Evolutionary conservation across 2,797 vertebrate genomes (phyloP).

Genomic region (Buceros bicornis): DNA sequence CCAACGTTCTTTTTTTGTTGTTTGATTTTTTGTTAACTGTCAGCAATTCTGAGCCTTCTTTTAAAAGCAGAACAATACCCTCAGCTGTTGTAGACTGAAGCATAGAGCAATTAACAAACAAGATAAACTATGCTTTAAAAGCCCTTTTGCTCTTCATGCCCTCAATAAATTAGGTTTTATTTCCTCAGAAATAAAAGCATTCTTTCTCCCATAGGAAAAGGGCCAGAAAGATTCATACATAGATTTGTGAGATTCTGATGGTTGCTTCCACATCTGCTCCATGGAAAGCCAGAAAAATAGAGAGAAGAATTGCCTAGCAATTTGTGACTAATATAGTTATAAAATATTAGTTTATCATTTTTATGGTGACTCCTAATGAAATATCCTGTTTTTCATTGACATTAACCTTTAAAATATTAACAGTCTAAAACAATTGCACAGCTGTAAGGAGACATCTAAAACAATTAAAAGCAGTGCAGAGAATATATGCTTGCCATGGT

Average conservation of each 20-base stretch:
- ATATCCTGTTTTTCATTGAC: neutral
- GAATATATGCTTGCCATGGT: neutral
- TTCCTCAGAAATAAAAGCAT: constrained; percentile 34
- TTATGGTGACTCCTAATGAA: constrained; percentile 27
- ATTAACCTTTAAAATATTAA: constrained; percentile 37
- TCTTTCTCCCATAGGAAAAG: neutral
- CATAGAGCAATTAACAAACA: constrained; percentile 5
- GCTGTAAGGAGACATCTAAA: constrained; percentile 27
- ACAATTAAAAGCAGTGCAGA: constrained; percentile 47
- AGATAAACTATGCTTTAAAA: constrained; percentile 40
- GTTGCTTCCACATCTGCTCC: constrained; percentile 5
- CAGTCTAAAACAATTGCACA: neutral
- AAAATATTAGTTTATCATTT: constrained; percentile 47
- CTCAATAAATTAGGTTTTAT: constrained; percentile 35
- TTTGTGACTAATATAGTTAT: constrained; percentile 16
- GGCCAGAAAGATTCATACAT: constrained; percentile 1
- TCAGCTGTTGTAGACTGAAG: constrained; percentile 2
- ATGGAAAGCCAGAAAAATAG: neutral
- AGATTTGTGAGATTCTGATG: neutral
- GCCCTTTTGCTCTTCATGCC: constrained; percentile 13
- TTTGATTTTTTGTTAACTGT: neutral
- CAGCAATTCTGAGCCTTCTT: neutral
- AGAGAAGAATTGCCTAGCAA: neutral
- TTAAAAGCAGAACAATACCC: constrained; percentile 30
- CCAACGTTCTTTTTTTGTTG: neutral